Evolutionary conservation across 2,113 vertebrate species (phyloP).

Genomic region (Scomber scombrus): DNA sequence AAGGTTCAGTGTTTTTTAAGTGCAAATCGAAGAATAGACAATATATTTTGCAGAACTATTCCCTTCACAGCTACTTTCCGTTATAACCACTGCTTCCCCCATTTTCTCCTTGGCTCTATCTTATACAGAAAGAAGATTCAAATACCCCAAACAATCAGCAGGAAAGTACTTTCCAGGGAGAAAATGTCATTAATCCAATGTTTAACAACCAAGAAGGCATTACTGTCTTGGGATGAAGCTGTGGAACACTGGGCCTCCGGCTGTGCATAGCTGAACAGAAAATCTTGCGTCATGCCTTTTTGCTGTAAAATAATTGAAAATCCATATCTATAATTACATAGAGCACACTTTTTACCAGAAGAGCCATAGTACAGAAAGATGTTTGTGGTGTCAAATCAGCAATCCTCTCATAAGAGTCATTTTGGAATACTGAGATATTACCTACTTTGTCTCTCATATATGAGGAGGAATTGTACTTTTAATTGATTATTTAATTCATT

Average conservation of each 20-base stretch:
- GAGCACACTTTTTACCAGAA: conserved; percentile 44
- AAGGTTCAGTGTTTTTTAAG: conserved; percentile 9
- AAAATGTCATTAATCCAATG: conserved; percentile 48
- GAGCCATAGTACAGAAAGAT: neutral
- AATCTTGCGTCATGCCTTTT: conserved; percentile 62
- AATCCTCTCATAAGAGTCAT: neutral
- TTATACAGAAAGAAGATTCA: conserved; percentile 3
- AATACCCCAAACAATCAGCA: conserved; percentile 14
- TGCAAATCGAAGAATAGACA: conserved; percentile 2
- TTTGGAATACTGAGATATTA: neutral
- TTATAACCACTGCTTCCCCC: conserved; percentile 7
- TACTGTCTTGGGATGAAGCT: conserved; percentile 43
- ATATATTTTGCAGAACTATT: conserved; percentile 1
- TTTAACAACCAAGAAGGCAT: conserved; percentile 56
- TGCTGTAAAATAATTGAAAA: conserved; percentile 71
- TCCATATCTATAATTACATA: conserved; percentile 73
- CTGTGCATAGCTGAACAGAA: conserved; percentile 50
- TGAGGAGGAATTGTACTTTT: neutral
- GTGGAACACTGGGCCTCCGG: conserved; percentile 20
- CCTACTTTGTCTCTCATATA: neutral
- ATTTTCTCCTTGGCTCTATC: conserved; percentile 3
- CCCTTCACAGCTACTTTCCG: conserved; percentile 17
- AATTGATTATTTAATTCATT: neutral
- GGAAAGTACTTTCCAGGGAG: conserved; percentile 39
- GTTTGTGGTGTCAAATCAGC: conserved; percentile 24